phyloP scores from a whole-genome alignment of 1,140 invertebrate species.

The Radopholus similis region DNA sequence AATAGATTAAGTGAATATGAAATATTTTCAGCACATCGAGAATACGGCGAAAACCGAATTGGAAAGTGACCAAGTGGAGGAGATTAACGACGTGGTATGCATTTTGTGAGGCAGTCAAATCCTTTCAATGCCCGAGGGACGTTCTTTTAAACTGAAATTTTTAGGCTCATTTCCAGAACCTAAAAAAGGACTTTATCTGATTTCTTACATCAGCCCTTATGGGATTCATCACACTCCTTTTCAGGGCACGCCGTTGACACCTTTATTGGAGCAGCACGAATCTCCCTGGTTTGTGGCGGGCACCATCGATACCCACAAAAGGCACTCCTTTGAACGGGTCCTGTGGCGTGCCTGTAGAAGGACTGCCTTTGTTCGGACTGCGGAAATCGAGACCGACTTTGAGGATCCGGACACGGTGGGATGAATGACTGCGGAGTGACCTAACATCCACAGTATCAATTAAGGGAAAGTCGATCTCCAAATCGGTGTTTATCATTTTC shows the following conservation, averaged over 20 bases:
- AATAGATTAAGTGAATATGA: conserved; percentile 8
- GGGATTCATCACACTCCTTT: conserved; percentile 17
- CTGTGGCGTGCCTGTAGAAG: conserved; percentile 92
- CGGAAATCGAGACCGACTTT: conserved; percentile 69
- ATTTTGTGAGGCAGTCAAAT: no score
- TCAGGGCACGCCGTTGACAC: conserved; percentile 36
- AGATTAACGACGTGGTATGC: conserved; percentile 46
- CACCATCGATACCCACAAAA: conserved; percentile 72
- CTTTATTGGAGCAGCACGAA: conserved; percentile 40
- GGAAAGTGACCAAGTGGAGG: conserved; percentile 38
- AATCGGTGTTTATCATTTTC: conserved; percentile 95
- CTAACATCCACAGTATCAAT: neutral
- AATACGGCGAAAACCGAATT: conserved; percentile 49
- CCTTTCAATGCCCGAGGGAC: no score
- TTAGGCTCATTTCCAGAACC: neutral
- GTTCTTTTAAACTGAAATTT: conserved; percentile 5
- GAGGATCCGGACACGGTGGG: conserved; percentile 91
- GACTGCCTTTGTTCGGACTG: conserved; percentile 80
- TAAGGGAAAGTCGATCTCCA: conserved; percentile 83
- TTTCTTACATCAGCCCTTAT: neutral
- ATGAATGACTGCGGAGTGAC: neutral
- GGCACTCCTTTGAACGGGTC: conserved; percentile 94
- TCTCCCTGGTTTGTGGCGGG: conserved; percentile 63
- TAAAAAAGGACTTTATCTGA: neutral
- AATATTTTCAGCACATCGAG: conserved; percentile 46